A percentile compares a stretch with the other conserved stretches of the same genome.
These are phyloP conservation scores for Periophthalmus modestus DNA, from an alignment of 2,113 vertebrate species.

Conservation along the genomic window DNA sequence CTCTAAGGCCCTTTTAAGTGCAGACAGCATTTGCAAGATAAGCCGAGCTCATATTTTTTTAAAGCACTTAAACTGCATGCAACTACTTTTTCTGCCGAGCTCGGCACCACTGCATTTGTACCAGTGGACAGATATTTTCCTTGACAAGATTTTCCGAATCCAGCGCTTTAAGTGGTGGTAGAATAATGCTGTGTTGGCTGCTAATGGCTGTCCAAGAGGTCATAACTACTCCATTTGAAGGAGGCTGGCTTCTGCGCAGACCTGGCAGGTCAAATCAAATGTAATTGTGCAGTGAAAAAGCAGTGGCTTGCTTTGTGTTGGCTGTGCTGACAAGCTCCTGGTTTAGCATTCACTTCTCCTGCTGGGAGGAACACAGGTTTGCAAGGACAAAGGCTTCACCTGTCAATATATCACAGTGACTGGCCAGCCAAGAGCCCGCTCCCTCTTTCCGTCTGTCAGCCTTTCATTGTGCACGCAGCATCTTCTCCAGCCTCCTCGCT, in stretches of 20 bases:
- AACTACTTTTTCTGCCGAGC: slow-evolving; percentile 37
- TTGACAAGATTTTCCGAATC: slow-evolving; percentile 71
- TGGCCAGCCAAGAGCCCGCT: slow-evolving; percentile 71
- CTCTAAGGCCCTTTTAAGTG: slow-evolving; percentile 41
- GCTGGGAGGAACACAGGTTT: slow-evolving; percentile 79
- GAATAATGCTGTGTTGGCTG: slow-evolving; percentile 71
- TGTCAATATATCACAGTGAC: slow-evolving; percentile 85
- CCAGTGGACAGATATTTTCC: slow-evolving; percentile 66
- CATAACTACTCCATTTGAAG: slow-evolving; percentile 77
- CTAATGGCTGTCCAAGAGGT: slow-evolving; percentile 80
- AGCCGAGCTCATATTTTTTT: slow-evolving; percentile 69
- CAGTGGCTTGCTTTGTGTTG: slow-evolving; percentile 64
- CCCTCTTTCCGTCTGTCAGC: slow-evolving; percentile 57
- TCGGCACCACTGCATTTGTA: slow-evolving; percentile 52
- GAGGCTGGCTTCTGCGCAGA: slow-evolving; percentile 67
- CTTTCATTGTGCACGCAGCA: slow-evolving; percentile 55
- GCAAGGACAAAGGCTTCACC: slow-evolving; percentile 85
- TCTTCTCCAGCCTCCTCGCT: slow-evolving; percentile 54
- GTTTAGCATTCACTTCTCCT: slow-evolving; percentile 79
- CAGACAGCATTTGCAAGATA: slow-evolving; percentile 63
- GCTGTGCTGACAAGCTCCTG: slow-evolving; percentile 77
- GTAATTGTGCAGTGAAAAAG: slow-evolving; percentile 77
- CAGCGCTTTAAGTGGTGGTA: slow-evolving; percentile 68
- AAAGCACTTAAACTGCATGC: slow-evolving; percentile 62
- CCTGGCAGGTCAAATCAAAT: slow-evolving; percentile 78